These are phyloP conservation scores for Andrena chrysosceles DNA, from an alignment of 2,888 invertebrate genomes.

Conservation along the genomic window DNA sequence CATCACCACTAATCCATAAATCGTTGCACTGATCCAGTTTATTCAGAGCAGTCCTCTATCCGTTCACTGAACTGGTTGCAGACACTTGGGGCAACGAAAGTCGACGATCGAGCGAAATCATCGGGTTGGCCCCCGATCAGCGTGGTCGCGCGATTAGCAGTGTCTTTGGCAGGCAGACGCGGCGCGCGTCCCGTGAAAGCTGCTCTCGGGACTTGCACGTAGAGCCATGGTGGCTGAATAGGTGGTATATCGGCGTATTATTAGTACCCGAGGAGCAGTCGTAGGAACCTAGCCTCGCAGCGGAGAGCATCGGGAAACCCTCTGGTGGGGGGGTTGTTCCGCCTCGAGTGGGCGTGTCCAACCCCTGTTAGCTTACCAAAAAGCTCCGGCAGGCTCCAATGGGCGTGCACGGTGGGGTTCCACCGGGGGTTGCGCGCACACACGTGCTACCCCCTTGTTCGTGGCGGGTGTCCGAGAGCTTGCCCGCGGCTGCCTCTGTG, in stretches of 20 bases:
- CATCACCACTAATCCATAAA: constrained; percentile 28
- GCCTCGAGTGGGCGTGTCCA: constrained; percentile 77
- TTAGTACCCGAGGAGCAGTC: constrained; percentile 76
- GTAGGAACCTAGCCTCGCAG: constrained; percentile 64
- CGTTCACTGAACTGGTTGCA: constrained; percentile 17
- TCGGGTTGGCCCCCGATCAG: constrained; percentile 24
- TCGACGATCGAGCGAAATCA: constrained; percentile 20
- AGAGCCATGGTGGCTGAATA: constrained; percentile 82
- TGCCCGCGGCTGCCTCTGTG: constrained; percentile 21
- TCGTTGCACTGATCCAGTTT: constrained; percentile 7
- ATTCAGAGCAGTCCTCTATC: background rate
- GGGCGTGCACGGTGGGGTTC: constrained; percentile 61
- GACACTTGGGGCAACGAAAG: background rate
- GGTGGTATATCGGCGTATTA: constrained; percentile 82
- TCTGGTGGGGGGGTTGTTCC: constrained; percentile 73
- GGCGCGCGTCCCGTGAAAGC: constrained; percentile 74
- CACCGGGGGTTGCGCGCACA: constrained; percentile 71
- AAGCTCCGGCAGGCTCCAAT: constrained; percentile 74
- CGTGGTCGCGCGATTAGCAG: constrained; percentile 70
- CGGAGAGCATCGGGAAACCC: constrained; percentile 47
- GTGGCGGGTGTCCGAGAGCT: constrained; percentile 48
- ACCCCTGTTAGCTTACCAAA: constrained; percentile 73
- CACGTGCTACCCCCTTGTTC: constrained; percentile 67
- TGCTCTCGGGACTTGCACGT: constrained; percentile 72
- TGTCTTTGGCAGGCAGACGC: constrained; percentile 64